Evolutionary conservation across 2,113 vertebrate genomes (phyloP), one percentile per base, ranked within the genome.

Genomic region (Phylloscopus whistleri): DNA sequence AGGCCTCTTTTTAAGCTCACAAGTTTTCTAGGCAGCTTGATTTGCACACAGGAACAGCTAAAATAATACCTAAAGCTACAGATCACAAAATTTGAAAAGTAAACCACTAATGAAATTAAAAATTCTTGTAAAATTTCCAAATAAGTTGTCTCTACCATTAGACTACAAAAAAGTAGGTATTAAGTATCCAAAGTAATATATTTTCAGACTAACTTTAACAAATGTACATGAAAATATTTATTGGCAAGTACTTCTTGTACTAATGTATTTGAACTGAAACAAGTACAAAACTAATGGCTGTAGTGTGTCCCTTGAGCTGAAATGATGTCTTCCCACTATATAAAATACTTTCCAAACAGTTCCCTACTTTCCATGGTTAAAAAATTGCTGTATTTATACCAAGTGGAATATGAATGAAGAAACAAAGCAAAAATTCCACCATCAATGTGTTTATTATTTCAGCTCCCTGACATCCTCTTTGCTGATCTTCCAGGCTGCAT

Each of bases 331-430:
- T 56, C 62, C 28, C 28, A 9, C 28, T 72, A 59, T 11, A 49
- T 11, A 63, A 92, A 78, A 86, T 64, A 60, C 10, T 92, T 96
- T 94, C 93, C 85, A 88, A 84, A 78, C 9, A 53, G 23, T 81
- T 88, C 44, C 26, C 22, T 58, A 31, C 37, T 94, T 96, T 93
- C 85, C 79, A 72, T 13, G 69, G 27, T 74, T 88, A 52, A 89
- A 90, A 91, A 86, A 30, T 67, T 0, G 3, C 37, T 81, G 24
- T 55, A 88, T 90, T 95, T 90, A 41, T 88, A 91, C 35, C 33
- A 90, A 96, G 31, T 72, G 53, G 35, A 86, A 73, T 72, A 92
- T 44, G 85, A 96, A 92, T 55, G 60, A 90, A 81, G 72, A 94
- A 96, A 89, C 11, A 70, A 92, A 93, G 72, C 51, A 74, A 37